Conservation (phyloP, 1,140 invertebrate species). For the Monomorium pharaonis region DNA sequence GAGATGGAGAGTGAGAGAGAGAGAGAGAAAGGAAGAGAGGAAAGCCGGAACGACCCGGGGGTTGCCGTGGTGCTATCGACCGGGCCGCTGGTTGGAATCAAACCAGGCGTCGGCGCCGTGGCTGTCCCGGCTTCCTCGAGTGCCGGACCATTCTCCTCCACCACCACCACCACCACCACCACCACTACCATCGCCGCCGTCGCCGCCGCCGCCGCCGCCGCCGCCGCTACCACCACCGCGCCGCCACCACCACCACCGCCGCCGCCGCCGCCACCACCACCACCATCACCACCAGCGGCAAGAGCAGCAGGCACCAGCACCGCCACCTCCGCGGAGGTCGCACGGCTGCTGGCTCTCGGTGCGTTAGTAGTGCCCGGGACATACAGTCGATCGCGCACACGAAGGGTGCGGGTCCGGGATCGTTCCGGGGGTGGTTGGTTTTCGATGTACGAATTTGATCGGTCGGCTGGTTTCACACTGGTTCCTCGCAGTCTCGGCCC, state of each 20-base stretch:
- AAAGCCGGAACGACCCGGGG: slow-evolving; percentile 81
- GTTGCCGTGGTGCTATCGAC: slow-evolving; percentile 85
- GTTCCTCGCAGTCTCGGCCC: background rate
- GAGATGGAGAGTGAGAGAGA: slow-evolving; percentile 44
- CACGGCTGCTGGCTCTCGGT: slow-evolving; percentile 69
- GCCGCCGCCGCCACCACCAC: background rate
- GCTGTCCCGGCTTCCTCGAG: slow-evolving; percentile 77
- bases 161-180: slow-evolving; percentile 42
- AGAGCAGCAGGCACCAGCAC: slow-evolving; percentile 66
- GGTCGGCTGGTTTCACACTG: slow-evolving; percentile 13
- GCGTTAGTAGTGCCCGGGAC: slow-evolving; percentile 81
- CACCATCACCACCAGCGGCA: slow-evolving; percentile 13
- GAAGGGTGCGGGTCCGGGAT: slow-evolving; percentile 62
- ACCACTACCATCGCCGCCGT: no score
- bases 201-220: no score
- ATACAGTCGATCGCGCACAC: slow-evolving; percentile 72
- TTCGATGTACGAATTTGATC: slow-evolving; percentile 55
- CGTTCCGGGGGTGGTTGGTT: slow-evolving; percentile 62
- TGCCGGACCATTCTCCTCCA: slow-evolving; percentile 75
- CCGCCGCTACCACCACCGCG: background rate
- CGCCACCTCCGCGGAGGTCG: slow-evolving; percentile 73
- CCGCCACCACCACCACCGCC: slow-evolving; percentile 18
- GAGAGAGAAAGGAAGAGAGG: slow-evolving; percentile 39
- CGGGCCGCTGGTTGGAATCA: slow-evolving; percentile 77
- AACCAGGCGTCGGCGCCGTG: slow-evolving; percentile 81